Conservation (phyloP, 2,797 vertebrate species). For the Kryptopterus vitreolus region DNA sequence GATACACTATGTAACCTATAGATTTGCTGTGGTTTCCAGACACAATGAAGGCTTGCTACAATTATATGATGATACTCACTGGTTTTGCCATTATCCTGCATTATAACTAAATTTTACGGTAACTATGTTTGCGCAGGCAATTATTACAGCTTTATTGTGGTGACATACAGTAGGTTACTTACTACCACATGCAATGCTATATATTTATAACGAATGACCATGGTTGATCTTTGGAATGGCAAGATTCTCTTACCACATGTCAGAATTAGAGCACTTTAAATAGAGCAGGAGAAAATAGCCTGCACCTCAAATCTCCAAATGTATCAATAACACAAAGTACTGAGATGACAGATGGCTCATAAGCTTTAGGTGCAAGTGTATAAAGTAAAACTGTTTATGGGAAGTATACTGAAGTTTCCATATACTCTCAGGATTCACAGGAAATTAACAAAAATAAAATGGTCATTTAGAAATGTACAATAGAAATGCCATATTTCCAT, state of each 20-base stretch:
- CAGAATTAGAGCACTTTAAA: slow-evolving; percentile 42
- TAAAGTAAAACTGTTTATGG: not conserved
- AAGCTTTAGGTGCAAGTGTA: slow-evolving; percentile 8
- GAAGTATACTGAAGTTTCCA: not conserved
- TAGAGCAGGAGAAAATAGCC: slow-evolving; percentile 44
- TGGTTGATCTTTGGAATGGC: not conserved
- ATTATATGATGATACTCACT: not conserved
- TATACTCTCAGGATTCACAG: not conserved
- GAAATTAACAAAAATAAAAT: not conserved
- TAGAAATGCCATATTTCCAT: no score
- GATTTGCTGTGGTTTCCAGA: not conserved
- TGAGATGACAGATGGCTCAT: slow-evolving; percentile 21
- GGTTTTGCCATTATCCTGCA: no score
- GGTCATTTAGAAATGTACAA: not conserved
- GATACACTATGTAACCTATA: not conserved
- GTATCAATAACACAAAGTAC: slow-evolving; percentile 36
- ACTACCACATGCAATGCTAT: not conserved
- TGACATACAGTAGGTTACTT: not conserved
- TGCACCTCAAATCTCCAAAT: slow-evolving; percentile 23
- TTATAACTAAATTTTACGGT: no score
- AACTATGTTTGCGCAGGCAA: not conserved
- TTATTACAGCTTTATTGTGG: not conserved
- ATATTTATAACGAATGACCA: not conserved
- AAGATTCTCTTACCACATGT: slow-evolving; percentile 20
- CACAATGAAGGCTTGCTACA: not conserved